phyloP scores from a whole-genome alignment of 1,140 invertebrate genomes.

The Drosophila orosa region DNA sequence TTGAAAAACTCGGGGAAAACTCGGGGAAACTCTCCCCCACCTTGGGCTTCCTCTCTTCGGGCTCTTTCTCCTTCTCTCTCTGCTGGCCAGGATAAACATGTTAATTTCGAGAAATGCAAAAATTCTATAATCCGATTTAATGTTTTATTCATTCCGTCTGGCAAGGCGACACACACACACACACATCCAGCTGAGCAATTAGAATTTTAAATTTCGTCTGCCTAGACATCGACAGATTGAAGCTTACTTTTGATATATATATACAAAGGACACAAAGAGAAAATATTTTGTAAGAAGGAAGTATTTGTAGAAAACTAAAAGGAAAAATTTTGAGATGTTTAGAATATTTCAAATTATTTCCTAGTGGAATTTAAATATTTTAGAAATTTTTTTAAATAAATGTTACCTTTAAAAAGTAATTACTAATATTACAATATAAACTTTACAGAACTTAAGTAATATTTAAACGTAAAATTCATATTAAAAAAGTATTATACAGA shows the following conservation, averaged over 20 bases:
- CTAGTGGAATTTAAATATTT: neutral
- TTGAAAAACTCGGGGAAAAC: neutral
- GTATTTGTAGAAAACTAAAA: neutral
- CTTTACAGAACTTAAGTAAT: too few relatives aligned
- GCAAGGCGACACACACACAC: conserved; percentile 22
- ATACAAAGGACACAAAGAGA: neutral
- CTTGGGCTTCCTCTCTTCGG: neutral
- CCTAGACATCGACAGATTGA: conserved; percentile 53
- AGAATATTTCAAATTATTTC: neutral
- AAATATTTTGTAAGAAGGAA: neutral
- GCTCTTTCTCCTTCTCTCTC: too few relatives aligned
- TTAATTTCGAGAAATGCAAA: conserved; percentile 79
- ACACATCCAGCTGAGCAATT: conserved; percentile 56
- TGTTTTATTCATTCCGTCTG: conserved; percentile 77
- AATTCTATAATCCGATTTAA: conserved; percentile 82
- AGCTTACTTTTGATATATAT: conserved; percentile 27
- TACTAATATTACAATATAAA: neutral
- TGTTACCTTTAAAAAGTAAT: neutral
- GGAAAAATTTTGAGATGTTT: neutral
- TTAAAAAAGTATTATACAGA: too few relatives aligned
- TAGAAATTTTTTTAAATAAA: neutral
- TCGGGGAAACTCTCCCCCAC: conserved; percentile 2
- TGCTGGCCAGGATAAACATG: conserved; percentile 70
- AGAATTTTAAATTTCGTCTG: conserved; percentile 72
- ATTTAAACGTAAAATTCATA: too few relatives aligned